Evolutionary conservation across 1,140 invertebrate genomes (phyloP), one percentile per base, ranked within the genome.

Genomic region (Aphis gossypii): DNA sequence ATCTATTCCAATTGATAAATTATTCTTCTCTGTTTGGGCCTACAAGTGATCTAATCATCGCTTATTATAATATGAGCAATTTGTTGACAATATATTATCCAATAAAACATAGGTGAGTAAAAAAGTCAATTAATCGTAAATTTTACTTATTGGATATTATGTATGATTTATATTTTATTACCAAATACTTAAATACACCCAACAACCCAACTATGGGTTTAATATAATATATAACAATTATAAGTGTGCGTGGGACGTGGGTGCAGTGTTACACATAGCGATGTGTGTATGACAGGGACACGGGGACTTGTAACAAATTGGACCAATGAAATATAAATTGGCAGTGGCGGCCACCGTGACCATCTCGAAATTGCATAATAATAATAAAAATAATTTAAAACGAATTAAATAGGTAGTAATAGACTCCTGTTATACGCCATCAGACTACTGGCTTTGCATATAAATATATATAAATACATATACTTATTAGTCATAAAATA

Each of bases 281-380:
- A 18, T 20, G 46, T n/a, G 41, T 87, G 46, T 25, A 30, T 8
- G 44, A 3, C 41, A 30, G 38, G 41, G 41, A 41, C n/a, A 51
- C 88, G 30, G 54, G 35, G 20, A 56, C 23, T 54, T 18, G 41
- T 46, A 35, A 76, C 68, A 92, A 91, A 92, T 92, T 92, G 91
- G 38, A 92, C 91, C 68, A 92, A 92, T 92, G 35, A 92, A 68
- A 92, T 83, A 84, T 92, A 92, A 92, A 92, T 92, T 92, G 91
- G 91, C 20, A 38, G 23, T 84, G 76, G 46, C 46, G 91, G 91
- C n/a, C 91, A 54, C n/a, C 68, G 48, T 35, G 11, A 20, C 30
- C 18, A 46, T 21, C 48, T 76, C 60, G 1, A 76, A 92, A 35
- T 92, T 46, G 41, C 60, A n/a, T 41, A 82, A 76, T 76, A 90